Evolutionary conservation across 2,113 vertebrate species (phyloP), one percentile per base, ranked within the genome.

Genomic region (Bagarius yarrelli): DNA sequence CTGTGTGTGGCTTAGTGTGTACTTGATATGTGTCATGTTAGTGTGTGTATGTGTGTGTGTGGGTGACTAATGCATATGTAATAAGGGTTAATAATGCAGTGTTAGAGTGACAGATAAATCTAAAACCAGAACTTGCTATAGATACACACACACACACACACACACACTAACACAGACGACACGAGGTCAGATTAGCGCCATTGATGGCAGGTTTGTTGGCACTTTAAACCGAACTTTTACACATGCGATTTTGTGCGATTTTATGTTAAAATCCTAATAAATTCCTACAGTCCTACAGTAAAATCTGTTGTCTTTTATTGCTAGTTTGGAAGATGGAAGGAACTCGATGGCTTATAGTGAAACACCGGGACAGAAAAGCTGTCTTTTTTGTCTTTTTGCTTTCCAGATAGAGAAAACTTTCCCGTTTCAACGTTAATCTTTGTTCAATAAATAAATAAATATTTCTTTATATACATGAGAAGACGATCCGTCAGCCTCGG

Each of bases 71-170:
- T 76, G 16, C 25, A 18, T 55, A 47, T 78, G 76, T 64, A 55
- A 36, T 57, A 61, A 52, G 30, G 16, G 44, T 64, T 64, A 60
- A 47, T 71, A 72, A 73, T 55, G 21, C 47, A 74, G 30, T 23
- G 40, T 63, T 74, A 74, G 59, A n/a, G n/a, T 53, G 44, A 21
- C 23, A 40, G 44, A 63, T 55, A 64, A 81, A 64, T 50, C 80
- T 23, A 55, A 47, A 74, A 23, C 47, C n/a, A 0, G 23, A 5
- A 2, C 27, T 19, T 1, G 69, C 8, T 55, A 44, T 44, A 72
- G 36, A 76, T 47, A 77, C 19, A 30, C 36, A 63, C 30, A 82
- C 59, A 69, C n/a, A 70, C 21, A 67, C n/a, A 81, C 27, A 67
- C 80, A n/a, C n/a, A n/a, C n/a, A n/a, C n/a, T n/a, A n/a, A 67